Percentiles rank a stretch among this genome's conserved stretches.
Evolutionary conservation across 2,888 invertebrate genomes (phyloP).

Genomic region (Nycteola revayana): DNA sequence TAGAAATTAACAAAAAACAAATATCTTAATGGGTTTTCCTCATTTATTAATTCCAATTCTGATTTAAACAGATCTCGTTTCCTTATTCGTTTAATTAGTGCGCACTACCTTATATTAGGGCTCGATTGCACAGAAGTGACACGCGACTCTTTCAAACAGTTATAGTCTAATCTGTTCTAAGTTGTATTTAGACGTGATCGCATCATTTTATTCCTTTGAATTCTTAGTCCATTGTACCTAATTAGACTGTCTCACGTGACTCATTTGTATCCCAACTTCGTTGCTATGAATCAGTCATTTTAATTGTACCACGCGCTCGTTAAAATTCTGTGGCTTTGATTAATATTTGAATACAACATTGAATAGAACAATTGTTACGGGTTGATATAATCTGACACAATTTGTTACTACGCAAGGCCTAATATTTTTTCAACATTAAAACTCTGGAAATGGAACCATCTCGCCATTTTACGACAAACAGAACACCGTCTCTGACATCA

Average conservation of each 20-base stretch:
- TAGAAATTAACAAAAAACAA: too few species aligned
- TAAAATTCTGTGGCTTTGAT: constrained; percentile 49
- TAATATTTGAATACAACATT: constrained; percentile 35
- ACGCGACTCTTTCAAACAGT: not conserved
- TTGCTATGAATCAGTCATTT: constrained; percentile 61
- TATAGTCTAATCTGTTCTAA: constrained; percentile 23
- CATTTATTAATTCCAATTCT: too few species aligned
- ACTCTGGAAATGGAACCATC: constrained; percentile 61
- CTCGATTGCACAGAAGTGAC: too few species aligned
- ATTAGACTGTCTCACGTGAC: constrained; percentile 52
- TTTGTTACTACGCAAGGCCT: constrained; percentile 16
- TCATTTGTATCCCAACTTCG: constrained; percentile 53
- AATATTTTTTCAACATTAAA: constrained; percentile 47
- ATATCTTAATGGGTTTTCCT: too few species aligned
- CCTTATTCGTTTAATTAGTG: too few species aligned
- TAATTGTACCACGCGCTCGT: constrained; percentile 53
- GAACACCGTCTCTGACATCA: constrained; percentile 76
- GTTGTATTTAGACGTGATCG: constrained; percentile 55
- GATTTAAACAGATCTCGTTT: too few species aligned
- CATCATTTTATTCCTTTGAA: constrained; percentile 53
- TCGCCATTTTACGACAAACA: constrained; percentile 76
- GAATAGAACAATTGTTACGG: too few species aligned
- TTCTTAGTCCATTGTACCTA: constrained; percentile 50
- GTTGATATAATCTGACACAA: constrained; percentile 22
- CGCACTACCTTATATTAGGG: too few species aligned